Evolutionary conservation across 35 echinoderm and acorn worm species (phyloP).

Genomic region (Anneissia japonica): DNA sequence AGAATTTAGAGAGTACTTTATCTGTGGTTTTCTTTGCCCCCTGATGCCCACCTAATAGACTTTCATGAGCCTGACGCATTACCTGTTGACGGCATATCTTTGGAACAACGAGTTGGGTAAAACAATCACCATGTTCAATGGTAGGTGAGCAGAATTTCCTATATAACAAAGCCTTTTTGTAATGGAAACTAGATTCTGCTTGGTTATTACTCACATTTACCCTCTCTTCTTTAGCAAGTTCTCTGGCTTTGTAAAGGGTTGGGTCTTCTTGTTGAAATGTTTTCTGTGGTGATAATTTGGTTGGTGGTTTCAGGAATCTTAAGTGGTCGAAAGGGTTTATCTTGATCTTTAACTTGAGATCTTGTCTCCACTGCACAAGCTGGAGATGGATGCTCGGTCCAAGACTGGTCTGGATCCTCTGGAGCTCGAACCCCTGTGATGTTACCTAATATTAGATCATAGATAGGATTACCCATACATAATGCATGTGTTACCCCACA

Average conservation of each 20-base stretch:
- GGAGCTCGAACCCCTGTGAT: neutral
- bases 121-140: neutral
- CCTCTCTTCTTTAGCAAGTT: neutral
- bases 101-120: neutral
- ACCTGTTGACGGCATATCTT: neutral
- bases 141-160: neutral
- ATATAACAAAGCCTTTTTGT: neutral
- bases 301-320: neutral
- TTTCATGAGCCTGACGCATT: constrained; percentile 41
- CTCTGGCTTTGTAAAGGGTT: neutral
- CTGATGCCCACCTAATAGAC: constrained; percentile 8
- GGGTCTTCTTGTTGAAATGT: neutral
- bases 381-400: neutral
- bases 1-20: constrained; percentile 14
- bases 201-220: neutral
- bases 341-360: no score
- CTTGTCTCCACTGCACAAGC: neutral
- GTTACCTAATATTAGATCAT: neutral
- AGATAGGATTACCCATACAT: neutral
- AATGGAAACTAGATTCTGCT: neutral
- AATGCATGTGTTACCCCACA: neutral
- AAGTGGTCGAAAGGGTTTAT: no score
- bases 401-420: neutral
- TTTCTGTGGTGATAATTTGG: neutral
- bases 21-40: constrained; percentile 12